Evolutionary conservation across 1,140 invertebrate species (phyloP).

Genomic region (Galleria mellonella): DNA sequence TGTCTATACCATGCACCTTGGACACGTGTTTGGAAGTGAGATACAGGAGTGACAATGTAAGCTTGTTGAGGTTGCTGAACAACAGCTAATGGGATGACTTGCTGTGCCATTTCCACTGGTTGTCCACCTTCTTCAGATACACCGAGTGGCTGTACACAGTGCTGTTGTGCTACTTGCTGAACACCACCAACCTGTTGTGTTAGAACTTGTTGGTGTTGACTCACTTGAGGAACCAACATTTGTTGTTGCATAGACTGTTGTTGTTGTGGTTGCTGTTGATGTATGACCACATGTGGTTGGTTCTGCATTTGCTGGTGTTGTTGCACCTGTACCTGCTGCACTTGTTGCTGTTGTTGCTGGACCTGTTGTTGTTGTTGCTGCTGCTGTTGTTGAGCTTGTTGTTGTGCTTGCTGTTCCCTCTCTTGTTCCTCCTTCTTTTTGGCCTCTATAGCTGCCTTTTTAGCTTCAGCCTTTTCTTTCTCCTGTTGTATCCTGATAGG

Average conservation of each 20-base stretch:
- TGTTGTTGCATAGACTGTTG: constrained; percentile 69
- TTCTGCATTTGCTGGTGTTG: constrained; percentile 56
- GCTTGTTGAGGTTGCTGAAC: constrained; percentile 75
- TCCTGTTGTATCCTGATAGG: constrained; percentile 66
- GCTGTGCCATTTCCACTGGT: constrained; percentile 76
- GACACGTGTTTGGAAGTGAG: constrained; percentile 74
- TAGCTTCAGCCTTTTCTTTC: constrained; percentile 64
- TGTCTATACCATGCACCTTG: constrained; percentile 71
- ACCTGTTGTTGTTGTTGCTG: constrained; percentile 54
- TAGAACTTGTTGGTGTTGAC: constrained; percentile 69
- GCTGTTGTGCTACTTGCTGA: constrained; percentile 62
- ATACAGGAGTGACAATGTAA: constrained; percentile 77
- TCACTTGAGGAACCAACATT: constrained; percentile 66
- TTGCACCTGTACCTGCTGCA: constrained; percentile 39
- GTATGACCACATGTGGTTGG: constrained; percentile 39
- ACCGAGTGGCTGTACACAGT: constrained; percentile 66
- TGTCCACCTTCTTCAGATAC: constrained; percentile 64
- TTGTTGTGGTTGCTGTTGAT: constrained; percentile 64
- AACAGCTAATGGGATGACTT: constrained; percentile 78
- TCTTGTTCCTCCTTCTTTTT: constrained; percentile 67
- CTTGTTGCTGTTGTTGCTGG: constrained; percentile 50
- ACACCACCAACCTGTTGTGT: constrained; percentile 49
- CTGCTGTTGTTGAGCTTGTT: constrained; percentile 53
- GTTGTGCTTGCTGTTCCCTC: constrained; percentile 55
- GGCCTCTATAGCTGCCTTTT: constrained; percentile 59